Base-by-base conservation (phyloP, 2,888 invertebrate species). In the Orthosia incerta region DNA sequence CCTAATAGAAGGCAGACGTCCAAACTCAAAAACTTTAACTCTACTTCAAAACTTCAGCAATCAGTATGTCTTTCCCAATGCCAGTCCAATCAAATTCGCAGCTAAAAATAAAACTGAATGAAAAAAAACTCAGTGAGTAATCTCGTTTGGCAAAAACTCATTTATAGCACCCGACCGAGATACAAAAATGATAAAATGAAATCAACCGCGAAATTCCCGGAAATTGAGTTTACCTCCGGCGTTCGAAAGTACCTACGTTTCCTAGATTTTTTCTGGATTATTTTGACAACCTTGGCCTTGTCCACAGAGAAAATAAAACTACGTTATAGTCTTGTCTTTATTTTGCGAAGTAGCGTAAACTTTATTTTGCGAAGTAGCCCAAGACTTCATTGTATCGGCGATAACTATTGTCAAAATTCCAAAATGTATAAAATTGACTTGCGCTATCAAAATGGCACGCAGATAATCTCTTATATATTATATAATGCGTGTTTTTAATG, bases 121-220 rank as follows among this genome's bases (percentile, higher is more conserved):
- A 23, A 12, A 20, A 71, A 48, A 56, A 39, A 46, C 7, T 20
- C 12, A 2, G 12, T 13, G 31, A 16, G 15, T 20, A 61, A 74
- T 55, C 5, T 46, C 15, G 51, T 61, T 53, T 31, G 20, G 46
- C 5, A n/a, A 18, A 60, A 74, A 73, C n/a, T 74, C 48, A 39
- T n/a, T 62, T 61, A 62, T 61, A 48, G 51, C 31, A 60, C n/a
- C 15, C n/a, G 16, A 55, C 48, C 53, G 39, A 20, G 0, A n/a
- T n/a, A 63, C 68, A 23, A 74, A 72, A 61, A 61, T n/a, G 46
- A 31, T 20, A 31, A 72, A 72, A 72, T 55, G 3, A 74, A 74
- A 71, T 71, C 57, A 71, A 31, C 72, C 72, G 26, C 26, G 15
- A 46, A 26, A 74, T 50, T 63, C 39, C 18, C n/a, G 55, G 64